These are phyloP conservation scores for Watsonalla cultraria DNA, from an alignment of 2,888 invertebrate genomes.

Conservation along the genomic window DNA sequence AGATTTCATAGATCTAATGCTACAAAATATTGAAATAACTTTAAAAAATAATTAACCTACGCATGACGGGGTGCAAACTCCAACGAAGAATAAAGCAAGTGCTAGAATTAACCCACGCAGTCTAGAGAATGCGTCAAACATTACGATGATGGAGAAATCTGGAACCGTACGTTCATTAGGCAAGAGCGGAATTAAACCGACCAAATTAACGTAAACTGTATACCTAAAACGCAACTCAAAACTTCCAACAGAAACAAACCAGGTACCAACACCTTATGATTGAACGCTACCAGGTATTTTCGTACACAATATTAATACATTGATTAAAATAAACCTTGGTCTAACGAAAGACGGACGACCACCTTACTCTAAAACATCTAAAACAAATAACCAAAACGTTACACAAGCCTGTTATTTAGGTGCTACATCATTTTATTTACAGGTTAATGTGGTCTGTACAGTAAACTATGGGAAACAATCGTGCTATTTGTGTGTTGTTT, in stretches of 20 bases:
- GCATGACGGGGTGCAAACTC: no score
- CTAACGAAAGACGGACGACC: constrained; percentile 65
- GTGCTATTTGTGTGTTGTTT: constrained; percentile 57
- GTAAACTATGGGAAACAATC: constrained; percentile 64
- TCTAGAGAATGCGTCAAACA: constrained; percentile 14
- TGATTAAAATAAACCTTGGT: constrained; percentile 66
- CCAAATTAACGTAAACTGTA: constrained; percentile 49
- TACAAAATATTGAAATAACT: no score
- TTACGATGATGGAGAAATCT: constrained; percentile 24
- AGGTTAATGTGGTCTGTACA: constrained; percentile 60
- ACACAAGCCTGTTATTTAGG: constrained; percentile 61
- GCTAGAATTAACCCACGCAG: no score
- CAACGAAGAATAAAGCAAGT: no score
- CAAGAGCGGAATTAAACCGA: constrained; percentile 37
- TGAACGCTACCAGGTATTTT: constrained; percentile 71
- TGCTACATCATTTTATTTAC: constrained; percentile 75
- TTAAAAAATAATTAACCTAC: no score
- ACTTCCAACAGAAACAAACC: constrained; percentile 72
- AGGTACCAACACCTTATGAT: constrained; percentile 72
- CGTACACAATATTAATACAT: constrained; percentile 64
- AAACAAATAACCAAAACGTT: constrained; percentile 72
- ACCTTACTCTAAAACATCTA: constrained; percentile 44
- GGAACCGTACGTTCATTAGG: constrained; percentile 36
- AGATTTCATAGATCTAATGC: no score
- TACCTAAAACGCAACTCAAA: constrained; percentile 42